Conservation (phyloP, 2,113 vertebrate species). For the Furnarius figulus region DNA sequence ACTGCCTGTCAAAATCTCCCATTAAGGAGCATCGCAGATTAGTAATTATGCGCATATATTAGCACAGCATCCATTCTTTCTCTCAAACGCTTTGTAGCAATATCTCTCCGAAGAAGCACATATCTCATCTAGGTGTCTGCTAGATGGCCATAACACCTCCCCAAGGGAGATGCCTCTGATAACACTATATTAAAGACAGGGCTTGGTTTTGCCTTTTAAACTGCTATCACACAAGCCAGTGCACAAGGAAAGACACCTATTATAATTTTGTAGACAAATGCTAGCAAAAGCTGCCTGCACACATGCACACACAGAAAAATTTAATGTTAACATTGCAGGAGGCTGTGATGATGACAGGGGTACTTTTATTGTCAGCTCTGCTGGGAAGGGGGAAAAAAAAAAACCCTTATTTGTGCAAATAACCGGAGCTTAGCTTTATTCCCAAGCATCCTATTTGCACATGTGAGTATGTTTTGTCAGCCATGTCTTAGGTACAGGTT, state of each 20-base stretch:
- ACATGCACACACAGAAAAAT: neutral
- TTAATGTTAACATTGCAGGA: neutral
- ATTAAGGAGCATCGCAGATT: constrained; percentile 40
- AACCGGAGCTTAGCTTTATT: neutral
- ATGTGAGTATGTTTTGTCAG: constrained; percentile 64
- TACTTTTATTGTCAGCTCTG: constrained; percentile 47
- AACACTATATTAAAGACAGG: constrained; percentile 31
- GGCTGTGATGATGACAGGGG: neutral
- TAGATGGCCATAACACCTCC: neutral
- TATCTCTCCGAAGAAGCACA: constrained; percentile 28
- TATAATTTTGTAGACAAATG: constrained; percentile 19
- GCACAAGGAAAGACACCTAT: constrained; percentile 34
- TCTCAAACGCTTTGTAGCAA: constrained; percentile 5
- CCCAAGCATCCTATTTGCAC: constrained; percentile 14
- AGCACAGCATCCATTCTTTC: constrained; percentile 45
- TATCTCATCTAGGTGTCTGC: constrained; percentile 36
- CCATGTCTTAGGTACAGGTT: constrained; percentile 41
- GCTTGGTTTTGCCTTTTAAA: constrained; percentile 26
- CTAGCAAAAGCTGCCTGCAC: constrained; percentile 57
- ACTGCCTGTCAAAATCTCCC: constrained; percentile 44
- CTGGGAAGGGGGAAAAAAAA: neutral
- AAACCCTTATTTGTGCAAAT: neutral
- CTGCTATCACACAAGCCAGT: constrained; percentile 25
- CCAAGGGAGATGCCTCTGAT: constrained; percentile 37
- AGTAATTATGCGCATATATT: constrained; percentile 65